Conservation (phyloP, 2,888 invertebrate genomes). For the Drosophila yooni region DNA sequence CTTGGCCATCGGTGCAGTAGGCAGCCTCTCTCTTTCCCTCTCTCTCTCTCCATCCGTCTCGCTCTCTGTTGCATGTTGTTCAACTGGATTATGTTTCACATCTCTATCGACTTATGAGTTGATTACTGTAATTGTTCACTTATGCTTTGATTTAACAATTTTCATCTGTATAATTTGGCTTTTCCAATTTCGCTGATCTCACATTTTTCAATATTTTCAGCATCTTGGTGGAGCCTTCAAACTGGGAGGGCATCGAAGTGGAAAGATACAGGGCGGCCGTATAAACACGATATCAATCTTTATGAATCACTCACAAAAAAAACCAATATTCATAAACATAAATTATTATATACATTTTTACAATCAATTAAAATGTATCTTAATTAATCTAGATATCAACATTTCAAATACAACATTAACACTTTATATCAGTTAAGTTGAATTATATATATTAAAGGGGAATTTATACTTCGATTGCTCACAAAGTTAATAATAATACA, state of each 20-base stretch:
- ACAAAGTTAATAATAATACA: not conserved
- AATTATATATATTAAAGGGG: too few relatives aligned
- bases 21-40: slow-evolving; percentile 32
- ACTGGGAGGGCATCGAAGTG: slow-evolving; percentile 90
- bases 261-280: slow-evolving; percentile 85
- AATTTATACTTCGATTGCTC: not conserved
- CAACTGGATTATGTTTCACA: slow-evolving; percentile 58
- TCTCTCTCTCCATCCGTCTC: not conserved
- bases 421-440: too few relatives aligned
- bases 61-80: slow-evolving; percentile 19
- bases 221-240: slow-evolving; percentile 83
- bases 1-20: slow-evolving; percentile 80
- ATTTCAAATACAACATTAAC: not conserved
- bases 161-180: slow-evolving; percentile 9
- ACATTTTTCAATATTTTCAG: slow-evolving; percentile 80
- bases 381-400: not conserved
- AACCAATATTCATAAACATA: not conserved
- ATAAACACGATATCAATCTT: slow-evolving; percentile 35
- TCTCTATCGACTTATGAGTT: slow-evolving; percentile 24
- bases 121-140: slow-evolving; percentile 26
- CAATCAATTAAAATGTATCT: not conserved
- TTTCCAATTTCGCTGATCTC: slow-evolving; percentile 40
- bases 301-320: not conserved
- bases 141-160: slow-evolving; percentile 4
- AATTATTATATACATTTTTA: not conserved